Percentiles rank a stretch among this genome's conserved stretches.
These are phyloP conservation scores for Phasia obesa DNA, from an alignment of 2,888 invertebrate species.

Conservation along the genomic window DNA sequence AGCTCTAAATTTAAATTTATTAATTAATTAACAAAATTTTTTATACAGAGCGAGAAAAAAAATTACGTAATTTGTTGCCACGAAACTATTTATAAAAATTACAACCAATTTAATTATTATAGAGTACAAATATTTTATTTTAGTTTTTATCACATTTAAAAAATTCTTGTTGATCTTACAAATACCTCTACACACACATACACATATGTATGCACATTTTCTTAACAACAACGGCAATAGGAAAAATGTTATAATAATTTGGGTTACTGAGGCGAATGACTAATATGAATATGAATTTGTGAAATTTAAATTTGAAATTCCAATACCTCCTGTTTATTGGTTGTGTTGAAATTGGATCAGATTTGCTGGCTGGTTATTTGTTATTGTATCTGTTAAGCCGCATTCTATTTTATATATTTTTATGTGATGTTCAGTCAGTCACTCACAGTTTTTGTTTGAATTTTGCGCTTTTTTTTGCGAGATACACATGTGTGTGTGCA, in stretches of 20 bases:
- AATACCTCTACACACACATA: background rate
- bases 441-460: conserved; percentile 1
- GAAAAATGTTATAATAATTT: conserved; percentile 9
- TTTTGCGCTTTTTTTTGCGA: background rate
- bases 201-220: background rate
- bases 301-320: conserved; percentile 18
- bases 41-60: conserved; percentile 23
- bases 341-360: conserved; percentile 57
- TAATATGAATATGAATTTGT: conserved; percentile 32
- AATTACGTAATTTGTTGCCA: conserved; percentile 48
- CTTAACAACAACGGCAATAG: background rate
- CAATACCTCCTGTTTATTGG: conserved; percentile 33
- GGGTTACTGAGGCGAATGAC: conserved; percentile 65
- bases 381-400: conserved; percentile 9
- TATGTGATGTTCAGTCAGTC: conserved; percentile 34
- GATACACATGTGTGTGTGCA: background rate
- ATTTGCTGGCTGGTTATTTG: conserved; percentile 14
- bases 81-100: conserved; percentile 57
- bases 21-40: background rate
- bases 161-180: conserved; percentile 7
- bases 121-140: conserved; percentile 15
- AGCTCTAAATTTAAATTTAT: background rate
- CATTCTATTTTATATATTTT: conserved; percentile 6
- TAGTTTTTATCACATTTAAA: conserved; percentile 31
- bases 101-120: conserved; percentile 20